phyloP scores from a whole-genome alignment of 1,140 invertebrate species.

The Araneus ventricosus region DNA sequence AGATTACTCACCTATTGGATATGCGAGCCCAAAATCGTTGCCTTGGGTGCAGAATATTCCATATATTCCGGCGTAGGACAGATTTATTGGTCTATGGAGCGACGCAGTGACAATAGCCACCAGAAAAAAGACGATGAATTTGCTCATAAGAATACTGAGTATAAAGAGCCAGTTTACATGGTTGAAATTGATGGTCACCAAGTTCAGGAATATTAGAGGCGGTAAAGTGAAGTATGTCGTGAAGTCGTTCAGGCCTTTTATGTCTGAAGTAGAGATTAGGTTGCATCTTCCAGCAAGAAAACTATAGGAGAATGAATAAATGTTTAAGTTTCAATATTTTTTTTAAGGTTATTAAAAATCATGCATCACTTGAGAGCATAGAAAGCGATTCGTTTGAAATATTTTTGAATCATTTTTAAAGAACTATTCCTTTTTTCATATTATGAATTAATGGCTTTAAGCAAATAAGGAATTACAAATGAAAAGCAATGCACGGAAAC shows the following conservation, averaged over 20 bases:
- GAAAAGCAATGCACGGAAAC: too few species aligned
- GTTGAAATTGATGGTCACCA: conserved; percentile 91
- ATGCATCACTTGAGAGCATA: too few species aligned
- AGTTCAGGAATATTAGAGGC: conserved; percentile 93
- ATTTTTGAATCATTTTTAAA: too few species aligned
- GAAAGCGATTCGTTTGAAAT: too few species aligned
- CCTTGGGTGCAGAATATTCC: conserved; percentile 98
- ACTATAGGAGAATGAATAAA: neutral
- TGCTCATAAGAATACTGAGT: conserved; percentile 90
- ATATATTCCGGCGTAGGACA: conserved; percentile 92
- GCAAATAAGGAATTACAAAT: too few species aligned
- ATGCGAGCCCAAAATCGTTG: conserved; percentile 98
- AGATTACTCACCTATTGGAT: conserved; percentile 83
- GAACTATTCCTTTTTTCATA: too few species aligned
- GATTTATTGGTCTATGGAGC: conserved; percentile 89
- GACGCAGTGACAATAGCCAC: conserved; percentile 90
- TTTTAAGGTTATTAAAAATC: neutral
- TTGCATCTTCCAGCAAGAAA: conserved; percentile 93
- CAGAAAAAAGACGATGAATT: conserved; percentile 90
- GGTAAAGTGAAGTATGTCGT: conserved; percentile 97
- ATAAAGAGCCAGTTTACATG: conserved; percentile 92
- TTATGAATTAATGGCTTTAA: too few species aligned
- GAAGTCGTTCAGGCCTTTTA: conserved; percentile 95
- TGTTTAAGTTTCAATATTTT: neutral
- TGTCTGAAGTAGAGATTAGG: conserved; percentile 90